Conservation (phyloP, 2,888 invertebrate species). For the Dugesia japonica region DNA sequence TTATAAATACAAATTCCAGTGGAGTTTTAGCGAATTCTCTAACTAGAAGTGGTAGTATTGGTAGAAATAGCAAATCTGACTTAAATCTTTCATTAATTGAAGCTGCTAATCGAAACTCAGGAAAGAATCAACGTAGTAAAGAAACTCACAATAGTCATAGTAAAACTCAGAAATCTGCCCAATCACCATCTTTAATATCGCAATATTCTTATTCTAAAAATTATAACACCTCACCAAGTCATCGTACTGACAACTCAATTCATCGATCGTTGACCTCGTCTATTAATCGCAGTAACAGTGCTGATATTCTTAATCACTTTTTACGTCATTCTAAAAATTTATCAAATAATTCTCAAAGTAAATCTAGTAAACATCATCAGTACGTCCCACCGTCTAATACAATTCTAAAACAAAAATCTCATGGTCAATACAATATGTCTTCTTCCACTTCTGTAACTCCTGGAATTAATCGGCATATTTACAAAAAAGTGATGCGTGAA, state of each 20-base stretch:
- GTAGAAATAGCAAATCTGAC: not conserved
- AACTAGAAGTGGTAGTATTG: slow-evolving; percentile 1
- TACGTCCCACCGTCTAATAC: not conserved
- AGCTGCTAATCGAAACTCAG: not conserved
- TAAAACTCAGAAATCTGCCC: not conserved
- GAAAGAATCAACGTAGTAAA: not conserved
- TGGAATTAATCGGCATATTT: not conserved
- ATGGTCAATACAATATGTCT: not conserved
- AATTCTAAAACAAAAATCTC: not conserved
- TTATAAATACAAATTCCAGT: not conserved
- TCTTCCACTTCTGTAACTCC: not conserved
- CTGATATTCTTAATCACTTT: slow-evolving; percentile 22
- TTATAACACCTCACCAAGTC: not conserved
- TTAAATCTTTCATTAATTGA: not conserved
- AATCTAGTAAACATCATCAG: not conserved
- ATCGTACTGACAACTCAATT: not conserved
- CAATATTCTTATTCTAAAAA: not conserved
- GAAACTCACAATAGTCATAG: not conserved
- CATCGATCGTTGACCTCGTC: not conserved
- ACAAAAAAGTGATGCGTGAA: not conserved
- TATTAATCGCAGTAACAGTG: slow-evolving; percentile 25
- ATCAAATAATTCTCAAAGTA: not conserved
- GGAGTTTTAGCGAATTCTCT: slow-evolving; percentile 3
- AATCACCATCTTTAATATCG: not conserved
- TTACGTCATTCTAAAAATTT: not conserved